Evolutionary conservation across 2,797 vertebrate species (phyloP).

Genomic region (Peromyscus nudipes): DNA sequence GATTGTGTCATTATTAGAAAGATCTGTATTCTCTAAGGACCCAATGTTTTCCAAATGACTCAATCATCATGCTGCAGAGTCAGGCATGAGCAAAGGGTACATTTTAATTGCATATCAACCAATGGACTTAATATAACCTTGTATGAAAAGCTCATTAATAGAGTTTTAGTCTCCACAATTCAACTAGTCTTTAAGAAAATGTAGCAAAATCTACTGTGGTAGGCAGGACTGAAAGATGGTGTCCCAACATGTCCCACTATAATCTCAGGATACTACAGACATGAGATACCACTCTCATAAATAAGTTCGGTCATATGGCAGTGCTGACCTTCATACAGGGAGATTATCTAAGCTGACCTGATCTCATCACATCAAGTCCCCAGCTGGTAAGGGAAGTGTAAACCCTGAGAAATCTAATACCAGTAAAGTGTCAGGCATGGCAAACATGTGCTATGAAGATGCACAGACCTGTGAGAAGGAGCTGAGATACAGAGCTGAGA

Average conservation of each 20-base stretch:
- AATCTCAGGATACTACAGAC: background rate
- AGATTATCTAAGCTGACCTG: background rate
- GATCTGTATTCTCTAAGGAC: background rate
- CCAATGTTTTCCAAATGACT: slow-evolving; percentile 27
- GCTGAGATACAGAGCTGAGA: background rate
- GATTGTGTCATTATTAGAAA: background rate
- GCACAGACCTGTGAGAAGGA: background rate
- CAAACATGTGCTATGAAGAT: background rate
- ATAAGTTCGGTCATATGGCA: background rate
- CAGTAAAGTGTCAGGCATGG: background rate
- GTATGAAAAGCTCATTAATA: background rate
- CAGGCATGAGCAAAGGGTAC: background rate
- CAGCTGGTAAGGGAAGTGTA: background rate
- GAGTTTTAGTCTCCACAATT: background rate
- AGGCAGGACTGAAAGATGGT: background rate
- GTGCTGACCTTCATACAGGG: background rate
- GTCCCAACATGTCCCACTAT: background rate
- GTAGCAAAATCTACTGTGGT: background rate
- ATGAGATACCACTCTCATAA: background rate
- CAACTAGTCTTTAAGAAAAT: slow-evolving; percentile 11
- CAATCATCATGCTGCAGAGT: background rate
- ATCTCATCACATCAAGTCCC: background rate
- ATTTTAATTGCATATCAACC: background rate
- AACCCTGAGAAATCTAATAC: background rate
- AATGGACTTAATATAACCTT: background rate